Evolutionary conservation across 2,113 vertebrate species (phyloP).

Genomic region (Hippocampus abdominalis): DNA sequence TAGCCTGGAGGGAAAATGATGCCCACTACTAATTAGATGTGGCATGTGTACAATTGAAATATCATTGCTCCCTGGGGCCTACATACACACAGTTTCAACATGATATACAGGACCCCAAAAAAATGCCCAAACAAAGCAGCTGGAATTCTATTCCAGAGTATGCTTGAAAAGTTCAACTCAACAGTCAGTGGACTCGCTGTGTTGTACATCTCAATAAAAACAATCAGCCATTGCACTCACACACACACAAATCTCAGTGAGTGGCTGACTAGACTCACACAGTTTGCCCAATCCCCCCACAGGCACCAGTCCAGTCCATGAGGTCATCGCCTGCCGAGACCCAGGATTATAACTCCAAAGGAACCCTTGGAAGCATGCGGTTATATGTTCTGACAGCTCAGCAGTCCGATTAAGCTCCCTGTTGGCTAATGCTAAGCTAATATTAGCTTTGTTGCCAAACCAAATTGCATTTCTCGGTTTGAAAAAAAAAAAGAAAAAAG

Average conservation of each 20-base stretch:
- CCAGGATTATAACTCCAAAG: conserved; percentile 85
- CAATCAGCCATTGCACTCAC: conserved; percentile 34
- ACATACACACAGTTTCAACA: conserved; percentile 28
- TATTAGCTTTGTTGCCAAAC: conserved; percentile 60
- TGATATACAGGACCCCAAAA: conserved; percentile 21
- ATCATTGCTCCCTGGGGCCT: conserved; percentile 51
- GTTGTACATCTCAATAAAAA: conserved; percentile 45
- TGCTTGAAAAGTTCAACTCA: conserved; percentile 47
- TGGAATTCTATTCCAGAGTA: conserved; percentile 30
- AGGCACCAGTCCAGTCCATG: conserved; percentile 81
- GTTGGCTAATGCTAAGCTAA: conserved; percentile 82
- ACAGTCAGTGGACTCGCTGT: conserved; percentile 25
- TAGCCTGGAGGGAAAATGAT: conserved; percentile 48
- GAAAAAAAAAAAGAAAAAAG: not conserved
- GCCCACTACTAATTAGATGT: conserved; percentile 48
- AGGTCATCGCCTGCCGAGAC: conserved; percentile 83
- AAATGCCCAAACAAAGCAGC: conserved; percentile 53
- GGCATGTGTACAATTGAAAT: conserved; percentile 58
- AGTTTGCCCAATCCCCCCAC: conserved; percentile 62
- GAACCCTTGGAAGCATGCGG: conserved; percentile 82
- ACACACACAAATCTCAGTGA: conserved; percentile 63
- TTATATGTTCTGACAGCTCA: conserved; percentile 86
- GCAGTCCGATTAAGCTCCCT: conserved; percentile 82
- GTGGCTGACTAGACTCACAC: conserved; percentile 69
- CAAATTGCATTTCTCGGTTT: conserved; percentile 39